Base-by-base conservation (phyloP, 2,113 vertebrate genomes). In the Todiramphus chloris region DNA sequence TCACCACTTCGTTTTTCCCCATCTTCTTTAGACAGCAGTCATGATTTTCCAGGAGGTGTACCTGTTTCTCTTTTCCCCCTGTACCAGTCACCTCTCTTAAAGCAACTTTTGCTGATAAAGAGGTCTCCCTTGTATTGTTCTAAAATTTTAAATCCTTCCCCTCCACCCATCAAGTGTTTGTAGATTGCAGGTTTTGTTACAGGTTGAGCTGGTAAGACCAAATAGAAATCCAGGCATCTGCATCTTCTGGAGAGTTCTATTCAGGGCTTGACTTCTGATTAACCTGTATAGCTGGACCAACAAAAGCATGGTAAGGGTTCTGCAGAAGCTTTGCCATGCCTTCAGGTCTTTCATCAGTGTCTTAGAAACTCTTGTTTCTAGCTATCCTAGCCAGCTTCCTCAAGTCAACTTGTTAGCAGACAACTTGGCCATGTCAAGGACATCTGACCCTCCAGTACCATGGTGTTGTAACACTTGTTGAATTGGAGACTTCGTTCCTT, bases 61-160 rank as follows among this genome's bases (percentile, higher is more conserved):
- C 41, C 41, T 41, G 41, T 41, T 41, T 41, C 11, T 41, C 11
- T 41, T 41, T 41, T 41, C 41, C 41, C 13, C 4, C 28, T 68
- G 28, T 64, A 63, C 41, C 37, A 64, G 43, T 91, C 48, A 63
- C 48, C 25, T 76, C 67, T 86, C 17, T 53, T 76, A 43, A 55
- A 85, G 80, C 58, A 83, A 28, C 30, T 83, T 89, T 43, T 76
- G 48, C 67, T 94, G 76, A 76, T 83, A 50, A 43, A 94, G 81
- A 83, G 53, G 68, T 91, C 53, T 96, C 33, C 68, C 67, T 76
- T 93, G 43, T 86, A 94, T 93, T 89, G 58, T 80, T 89, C n/a
- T 89, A 87, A 81, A 91, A 41, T 41, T 41, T 41, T 41, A 51
- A 77, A 87, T 91, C 25, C 48, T 91, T 83, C 55, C 83, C 59